Evolutionary conservation across 2,113 vertebrate species (phyloP).

Genomic region (Cebus imitator): DNA sequence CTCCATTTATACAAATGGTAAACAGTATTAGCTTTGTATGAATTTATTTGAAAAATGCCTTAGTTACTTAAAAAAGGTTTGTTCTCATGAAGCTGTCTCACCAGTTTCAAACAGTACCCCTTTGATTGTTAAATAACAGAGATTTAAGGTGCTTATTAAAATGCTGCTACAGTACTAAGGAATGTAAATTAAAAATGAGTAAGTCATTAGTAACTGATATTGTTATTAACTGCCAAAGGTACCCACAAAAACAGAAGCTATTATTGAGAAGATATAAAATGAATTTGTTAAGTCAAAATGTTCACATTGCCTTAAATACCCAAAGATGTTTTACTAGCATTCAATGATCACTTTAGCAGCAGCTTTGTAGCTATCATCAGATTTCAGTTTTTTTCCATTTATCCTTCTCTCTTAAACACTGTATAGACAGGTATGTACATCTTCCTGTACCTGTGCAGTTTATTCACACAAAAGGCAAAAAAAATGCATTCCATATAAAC

Average conservation of each 20-base stretch:
- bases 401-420: not conserved
- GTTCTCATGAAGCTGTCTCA: not conserved
- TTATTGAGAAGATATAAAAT: not conserved
- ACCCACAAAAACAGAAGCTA: not conserved
- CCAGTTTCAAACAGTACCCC: not conserved
- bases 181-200: conserved; percentile 14
- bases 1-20: not conserved
- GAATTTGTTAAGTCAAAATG: not conserved
- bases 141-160: not conserved
- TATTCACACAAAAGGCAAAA: not conserved
- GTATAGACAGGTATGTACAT: not conserved
- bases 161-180: not conserved
- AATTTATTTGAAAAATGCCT: not conserved
- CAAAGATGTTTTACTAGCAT: not conserved
- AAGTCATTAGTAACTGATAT: not conserved
- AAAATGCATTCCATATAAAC: not conserved
- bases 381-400: not conserved
- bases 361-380: not conserved
- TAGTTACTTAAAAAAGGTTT: not conserved
- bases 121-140: not conserved
- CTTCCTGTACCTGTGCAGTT: not conserved
- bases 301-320: not conserved
- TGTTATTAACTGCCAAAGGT: not conserved
- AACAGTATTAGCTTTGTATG: not conserved
- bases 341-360: not conserved